Evolutionary conservation across 2,888 invertebrate genomes (phyloP).

Genomic region (Lysandra bellargus): DNA sequence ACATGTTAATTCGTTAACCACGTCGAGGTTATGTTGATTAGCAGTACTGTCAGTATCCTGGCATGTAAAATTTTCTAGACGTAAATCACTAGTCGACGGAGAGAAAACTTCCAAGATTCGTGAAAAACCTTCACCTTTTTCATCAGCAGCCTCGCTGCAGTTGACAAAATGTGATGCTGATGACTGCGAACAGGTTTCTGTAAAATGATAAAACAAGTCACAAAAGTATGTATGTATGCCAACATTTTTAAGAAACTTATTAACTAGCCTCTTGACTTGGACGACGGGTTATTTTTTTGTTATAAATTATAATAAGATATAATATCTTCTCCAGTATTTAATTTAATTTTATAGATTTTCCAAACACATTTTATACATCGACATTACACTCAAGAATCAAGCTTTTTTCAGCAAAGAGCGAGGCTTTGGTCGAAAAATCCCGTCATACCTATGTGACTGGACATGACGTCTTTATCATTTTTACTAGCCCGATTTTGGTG

Average conservation of each 20-base stretch:
- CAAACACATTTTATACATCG: too few relatives aligned
- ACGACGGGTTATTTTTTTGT: background rate
- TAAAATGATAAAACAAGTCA: background rate
- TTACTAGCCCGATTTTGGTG: too few relatives aligned
- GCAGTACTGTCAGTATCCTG: background rate
- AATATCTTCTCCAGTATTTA: too few relatives aligned
- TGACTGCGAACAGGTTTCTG: background rate
- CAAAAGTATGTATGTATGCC: too few relatives aligned
- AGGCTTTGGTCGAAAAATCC: too few relatives aligned
- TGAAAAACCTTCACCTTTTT: background rate
- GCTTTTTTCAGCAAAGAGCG: too few relatives aligned
- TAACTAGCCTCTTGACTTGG: background rate
- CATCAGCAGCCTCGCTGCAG: background rate
- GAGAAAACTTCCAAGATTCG: background rate
- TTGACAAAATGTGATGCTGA: background rate
- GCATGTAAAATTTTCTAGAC: background rate
- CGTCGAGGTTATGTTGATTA: too few relatives aligned
- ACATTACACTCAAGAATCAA: too few relatives aligned
- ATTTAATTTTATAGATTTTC: too few relatives aligned
- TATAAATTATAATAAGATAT: background rate
- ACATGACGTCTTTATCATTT: too few relatives aligned
- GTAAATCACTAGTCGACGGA: background rate
- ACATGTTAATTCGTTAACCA: too few relatives aligned
- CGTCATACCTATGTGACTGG: too few relatives aligned
- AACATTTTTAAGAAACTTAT: background rate